Base-by-base conservation (phyloP, 2,797 vertebrate genomes). In the Limnodromus scolopaceus region DNA sequence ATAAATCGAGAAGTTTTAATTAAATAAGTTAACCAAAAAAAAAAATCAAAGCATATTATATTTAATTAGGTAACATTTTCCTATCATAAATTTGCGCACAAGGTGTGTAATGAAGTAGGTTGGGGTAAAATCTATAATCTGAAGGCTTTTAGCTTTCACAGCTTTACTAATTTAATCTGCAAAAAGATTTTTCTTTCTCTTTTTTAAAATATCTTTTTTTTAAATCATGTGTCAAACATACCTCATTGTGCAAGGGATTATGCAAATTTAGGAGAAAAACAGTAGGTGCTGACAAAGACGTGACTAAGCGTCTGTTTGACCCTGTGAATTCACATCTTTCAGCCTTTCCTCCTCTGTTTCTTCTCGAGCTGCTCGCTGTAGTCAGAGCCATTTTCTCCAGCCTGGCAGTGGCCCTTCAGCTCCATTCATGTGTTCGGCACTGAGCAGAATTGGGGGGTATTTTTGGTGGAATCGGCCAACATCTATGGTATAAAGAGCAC, bases 1-100 rank as follows among this genome's bases (percentile, higher is more conserved):
- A 77, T 60, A 93, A 89, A 96, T 89, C 1, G 7, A 81, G 46
- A 91, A 53, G 18, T 72, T 96, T 90, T 92, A 92, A 93, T 91
- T 85, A 83, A 82, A 48, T 82, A 74, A 55, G 25, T 87, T 48
- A 69, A 68, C 38, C 43, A 43, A 43, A 48, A 48, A 79, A 83
- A 70, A 72, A 25, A 6, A 27, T 63, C 19, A 66, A 93, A 77
- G 48, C 36, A 51, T 83, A 92, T 78, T 94, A 78, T 85, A 93
- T 87, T 91, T 71, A 72, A 93, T 88, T 94, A 84, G 55, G 41
- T 86, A 70, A 16, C 17, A 12, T 89, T 85, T 94, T 89, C 69
- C 43, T 91, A 22, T 77, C 74, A 63, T 86, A 91, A 82, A 36
- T 91, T 87, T 85, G n/a, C 75, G 78, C 43, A 57, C 0, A 0